Percentiles rank a stretch among this genome's conserved stretches.
Conservation (phyloP, 2,113 vertebrate genomes). For the Grammomys surdaster region DNA sequence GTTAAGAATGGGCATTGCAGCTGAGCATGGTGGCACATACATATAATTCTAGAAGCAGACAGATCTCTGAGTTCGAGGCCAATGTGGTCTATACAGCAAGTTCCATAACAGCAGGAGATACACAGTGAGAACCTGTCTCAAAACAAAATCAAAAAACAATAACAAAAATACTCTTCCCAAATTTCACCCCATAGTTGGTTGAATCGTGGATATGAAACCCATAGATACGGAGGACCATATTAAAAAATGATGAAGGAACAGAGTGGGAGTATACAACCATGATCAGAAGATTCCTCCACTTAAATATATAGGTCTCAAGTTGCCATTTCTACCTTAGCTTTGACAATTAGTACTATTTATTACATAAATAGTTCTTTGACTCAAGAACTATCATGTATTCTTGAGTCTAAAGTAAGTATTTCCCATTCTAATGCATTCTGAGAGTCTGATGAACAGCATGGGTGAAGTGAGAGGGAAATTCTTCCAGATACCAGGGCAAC, state of each 20-base stretch:
- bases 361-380: no score
- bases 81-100: not conserved
- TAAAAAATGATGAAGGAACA: not conserved
- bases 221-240: not conserved
- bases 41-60: not conserved
- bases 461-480: not conserved
- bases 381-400: conserved; percentile 1
- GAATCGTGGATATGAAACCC: not conserved
- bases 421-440: conserved; percentile 29
- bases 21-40: not conserved
- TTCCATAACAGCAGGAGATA: not conserved
- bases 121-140: not conserved
- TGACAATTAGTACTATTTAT: not conserved
- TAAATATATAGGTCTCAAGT: conserved; percentile 36
- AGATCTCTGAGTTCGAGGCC: not conserved
- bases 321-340: not conserved
- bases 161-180: not conserved
- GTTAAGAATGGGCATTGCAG: not conserved
- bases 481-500: not conserved
- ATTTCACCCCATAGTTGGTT: not conserved
- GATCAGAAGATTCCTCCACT: conserved; percentile 17
- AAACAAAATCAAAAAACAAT: not conserved
- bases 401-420: conserved; percentile 3
- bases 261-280: not conserved
- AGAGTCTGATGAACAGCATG: not conserved